Evolutionary conservation across 2,888 invertebrate species (phyloP), one percentile per base, ranked within the genome.

Genomic region (Ditula angustiorana): DNA sequence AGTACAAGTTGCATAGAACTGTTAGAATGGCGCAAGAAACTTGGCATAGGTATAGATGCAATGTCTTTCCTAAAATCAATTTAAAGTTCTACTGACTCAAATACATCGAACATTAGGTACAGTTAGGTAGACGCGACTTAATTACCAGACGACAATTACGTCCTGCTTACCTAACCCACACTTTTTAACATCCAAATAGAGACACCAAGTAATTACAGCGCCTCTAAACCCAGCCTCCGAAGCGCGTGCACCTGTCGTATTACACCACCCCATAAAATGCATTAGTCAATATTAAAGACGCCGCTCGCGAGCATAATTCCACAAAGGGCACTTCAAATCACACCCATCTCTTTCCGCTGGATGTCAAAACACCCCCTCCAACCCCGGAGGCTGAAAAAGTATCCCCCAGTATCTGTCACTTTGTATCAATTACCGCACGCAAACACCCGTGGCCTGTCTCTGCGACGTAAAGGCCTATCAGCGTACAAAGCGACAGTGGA

Each of bases 311-410:
- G 79, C 89, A 86, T 92, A 92, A 92, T 92, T 91, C 92, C 92
- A 92, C 92, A 92, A 92, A 92, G 92, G 90, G 90, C 92, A 87
- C 92, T 92, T 87, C 90, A 91, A 91, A 92, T 92, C 92, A 92
- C 92, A 92, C 92, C 92, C 92, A 90, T 88, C 88, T 87, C 88
- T 84, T 87, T 86, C 89, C 85, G 86, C 82, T 86, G 81, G 82
- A 92, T 90, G 92, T 92, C 92, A 92, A 90, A 92, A 92, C 90
- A 92, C 87, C 80, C 84, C 84, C 86, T 83, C 80, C 67, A 73
- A 78, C 74, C 78, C 85, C 86, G 82, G 86, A 86, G 90, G 88
- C 90, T 84, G 88, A 75, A 81, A 82, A 80, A 83, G 85, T 84
- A 83, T 81, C 89, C 91, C 91, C 90, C 85, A 77, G 85, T 82